Evolutionary conservation across 2,113 vertebrate species (phyloP), one percentile per base, ranked within the genome.

Genomic region (Lutjanus erythropterus): DNA sequence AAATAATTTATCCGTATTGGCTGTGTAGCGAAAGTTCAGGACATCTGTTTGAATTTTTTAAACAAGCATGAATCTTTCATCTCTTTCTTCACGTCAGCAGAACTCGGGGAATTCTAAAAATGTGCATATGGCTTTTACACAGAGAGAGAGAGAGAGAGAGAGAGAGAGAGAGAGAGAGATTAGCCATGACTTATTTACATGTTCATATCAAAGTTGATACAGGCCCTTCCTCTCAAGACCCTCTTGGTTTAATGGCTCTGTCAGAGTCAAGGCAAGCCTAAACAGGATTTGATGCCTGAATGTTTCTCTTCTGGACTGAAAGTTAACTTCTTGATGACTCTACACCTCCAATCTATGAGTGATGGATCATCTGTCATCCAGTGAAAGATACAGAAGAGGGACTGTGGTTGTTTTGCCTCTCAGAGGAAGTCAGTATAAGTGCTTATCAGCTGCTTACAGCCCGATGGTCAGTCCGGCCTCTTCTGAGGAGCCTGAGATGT

Each of bases 21-120:
- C 86, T 90, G 55, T 89, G 88, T 84, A 87, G 81, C 25, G 70
- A 90, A 93, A 89, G 90, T 94, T 93, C 89, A 93, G 90, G 92
- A 94, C 92, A 93, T 94, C 79, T 91, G 72, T 91, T 93, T 95
- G 62, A 93, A 95, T 95, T 86, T 95, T 95, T 95, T 73, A 95
- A 91, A 88, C 74, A 81, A 75, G 25, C 84, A 94, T 95, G 79
- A 90, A 95, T 94, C 47, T 95, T 95, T 95, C 72, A 95, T 94
- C 60, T 82, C 77, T 85, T 84, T 90, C 75, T 87, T 88, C 85
- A 88, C 78, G 72, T 93, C 92, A 92, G 89, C 89, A 92, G 90
- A 88, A 93, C 92, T 84, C 80, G 9, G 90, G 77, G 83, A 86
- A 88, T 90, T 93, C 92, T 90, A 90, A 88, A 93, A 90, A 91